These are phyloP conservation scores for Perizoma flavofasciatum DNA, from an alignment of 2,888 invertebrate species.

Conservation along the genomic window DNA sequence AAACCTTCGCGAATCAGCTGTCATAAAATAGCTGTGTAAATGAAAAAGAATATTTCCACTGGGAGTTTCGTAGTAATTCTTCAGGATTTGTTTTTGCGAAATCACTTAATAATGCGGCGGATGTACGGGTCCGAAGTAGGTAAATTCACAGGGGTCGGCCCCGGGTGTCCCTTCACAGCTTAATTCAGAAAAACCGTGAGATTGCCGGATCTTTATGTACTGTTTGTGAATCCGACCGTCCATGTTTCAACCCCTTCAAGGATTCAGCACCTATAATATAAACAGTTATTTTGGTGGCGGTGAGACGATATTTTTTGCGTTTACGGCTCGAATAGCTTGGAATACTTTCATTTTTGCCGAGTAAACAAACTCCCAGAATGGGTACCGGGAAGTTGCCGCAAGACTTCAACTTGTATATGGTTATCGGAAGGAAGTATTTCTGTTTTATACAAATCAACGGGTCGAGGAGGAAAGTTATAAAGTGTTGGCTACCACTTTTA, in stretches of 20 bases:
- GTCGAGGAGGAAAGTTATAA: constrained; percentile 2
- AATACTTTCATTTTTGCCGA: constrained; percentile 18
- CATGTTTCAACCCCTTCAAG: constrained; percentile 73
- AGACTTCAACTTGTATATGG: constrained; percentile 14
- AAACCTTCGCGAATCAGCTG: constrained; percentile 54
- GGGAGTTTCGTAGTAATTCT: constrained; percentile 57
- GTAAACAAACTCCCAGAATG: constrained; percentile 6
- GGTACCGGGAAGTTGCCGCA: constrained; percentile 4
- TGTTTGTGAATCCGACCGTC: constrained; percentile 74
- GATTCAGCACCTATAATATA: constrained; percentile 65
- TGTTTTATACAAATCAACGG: constrained; percentile 11
- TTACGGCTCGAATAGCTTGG: constrained; percentile 44
- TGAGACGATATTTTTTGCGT: constrained; percentile 57
- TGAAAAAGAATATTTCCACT: constrained; percentile 47
- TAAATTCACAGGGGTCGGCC: constrained; percentile 61
- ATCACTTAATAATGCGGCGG: constrained; percentile 71
- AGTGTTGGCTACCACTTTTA: constrained; percentile 6
- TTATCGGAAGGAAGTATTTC: constrained; percentile 14
- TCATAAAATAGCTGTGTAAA: constrained; percentile 45
- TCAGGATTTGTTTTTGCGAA: constrained; percentile 65
- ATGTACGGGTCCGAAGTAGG: constrained; percentile 48
- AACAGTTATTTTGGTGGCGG: constrained; percentile 63
- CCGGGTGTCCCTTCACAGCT: constrained; percentile 69
- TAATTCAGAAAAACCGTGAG: constrained; percentile 76
- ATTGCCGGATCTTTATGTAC: constrained; percentile 74